Evolutionary conservation across 1,140 invertebrate species (phyloP).

Genomic region (Solen grandis): DNA sequence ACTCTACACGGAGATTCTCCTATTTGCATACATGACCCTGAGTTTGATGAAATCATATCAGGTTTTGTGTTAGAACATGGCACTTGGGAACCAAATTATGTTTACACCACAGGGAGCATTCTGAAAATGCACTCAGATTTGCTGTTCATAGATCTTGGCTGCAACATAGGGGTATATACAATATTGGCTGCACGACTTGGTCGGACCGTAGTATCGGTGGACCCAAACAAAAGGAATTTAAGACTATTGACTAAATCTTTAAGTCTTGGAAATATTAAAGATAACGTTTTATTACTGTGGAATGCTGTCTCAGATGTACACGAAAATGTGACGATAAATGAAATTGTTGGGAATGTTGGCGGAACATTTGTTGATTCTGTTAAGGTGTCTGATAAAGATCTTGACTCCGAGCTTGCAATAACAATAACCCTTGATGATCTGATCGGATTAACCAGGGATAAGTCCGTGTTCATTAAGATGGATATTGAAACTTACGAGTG

Average conservation of each 20-base stretch:
- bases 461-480: constrained; percentile 56
- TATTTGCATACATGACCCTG: constrained; percentile 50
- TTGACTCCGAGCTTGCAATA: constrained; percentile 12
- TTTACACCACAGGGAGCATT: constrained; percentile 30
- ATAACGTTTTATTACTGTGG: constrained; percentile 62
- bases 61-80: background rate
- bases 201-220: constrained; percentile 69
- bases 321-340: constrained; percentile 56
- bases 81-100: constrained; percentile 43
- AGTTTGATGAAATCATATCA: constrained; percentile 36
- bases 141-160: constrained; percentile 69
- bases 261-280: constrained; percentile 49
- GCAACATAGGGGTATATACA: constrained; percentile 72
- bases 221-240: constrained; percentile 62
- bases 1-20: constrained; percentile 34
- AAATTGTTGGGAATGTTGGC: constrained; percentile 64
- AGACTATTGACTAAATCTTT: constrained; percentile 58
- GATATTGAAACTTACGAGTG: constrained; percentile 69
- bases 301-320: constrained; percentile 66
- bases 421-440: constrained; percentile 62
- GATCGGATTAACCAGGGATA: constrained; percentile 22
- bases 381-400: background rate
- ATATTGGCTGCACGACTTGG: constrained; percentile 64
- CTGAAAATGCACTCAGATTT: constrained; percentile 27
- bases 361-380: constrained; percentile 51